A percentile compares a stretch with the other conserved stretches of the same genome.
Conservation (phyloP, 2,797 vertebrate genomes). For the Acrocephalus scirpaceus region DNA sequence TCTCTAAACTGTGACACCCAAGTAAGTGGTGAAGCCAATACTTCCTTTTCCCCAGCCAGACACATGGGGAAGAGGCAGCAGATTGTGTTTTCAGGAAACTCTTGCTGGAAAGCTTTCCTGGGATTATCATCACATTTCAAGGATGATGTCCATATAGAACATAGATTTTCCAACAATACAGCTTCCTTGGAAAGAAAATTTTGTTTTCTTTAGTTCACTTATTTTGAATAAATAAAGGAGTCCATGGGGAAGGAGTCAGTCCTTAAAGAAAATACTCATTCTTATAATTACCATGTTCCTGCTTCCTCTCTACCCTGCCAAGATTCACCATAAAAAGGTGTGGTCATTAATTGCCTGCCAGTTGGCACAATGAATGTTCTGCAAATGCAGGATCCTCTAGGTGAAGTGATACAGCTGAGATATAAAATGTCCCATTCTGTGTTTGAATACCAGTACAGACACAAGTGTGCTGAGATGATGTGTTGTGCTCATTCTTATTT, state of each 20-base stretch:
- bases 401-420: not conserved
- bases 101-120: not conserved
- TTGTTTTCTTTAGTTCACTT: not conserved
- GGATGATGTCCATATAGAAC: not conserved
- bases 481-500: not conserved
- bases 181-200: not conserved
- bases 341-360: not conserved
- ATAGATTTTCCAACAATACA: not conserved
- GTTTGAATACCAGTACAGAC: not conserved
- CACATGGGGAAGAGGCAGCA: not conserved
- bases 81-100: not conserved
- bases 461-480: rapidly evolving
- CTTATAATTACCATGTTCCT: not conserved
- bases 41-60: not conserved
- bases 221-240: not conserved
- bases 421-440: not conserved
- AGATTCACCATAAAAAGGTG: not conserved
- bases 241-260: not conserved
- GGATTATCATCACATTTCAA: not conserved
- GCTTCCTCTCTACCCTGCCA: not conserved
- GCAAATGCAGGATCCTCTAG: not conserved
- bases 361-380: not conserved
- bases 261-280: not conserved
- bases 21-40: not conserved
- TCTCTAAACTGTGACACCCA: not conserved